phyloP scores from a whole-genome alignment of 2,113 vertebrate genomes.

The Shinisaurus crocodilurus region DNA sequence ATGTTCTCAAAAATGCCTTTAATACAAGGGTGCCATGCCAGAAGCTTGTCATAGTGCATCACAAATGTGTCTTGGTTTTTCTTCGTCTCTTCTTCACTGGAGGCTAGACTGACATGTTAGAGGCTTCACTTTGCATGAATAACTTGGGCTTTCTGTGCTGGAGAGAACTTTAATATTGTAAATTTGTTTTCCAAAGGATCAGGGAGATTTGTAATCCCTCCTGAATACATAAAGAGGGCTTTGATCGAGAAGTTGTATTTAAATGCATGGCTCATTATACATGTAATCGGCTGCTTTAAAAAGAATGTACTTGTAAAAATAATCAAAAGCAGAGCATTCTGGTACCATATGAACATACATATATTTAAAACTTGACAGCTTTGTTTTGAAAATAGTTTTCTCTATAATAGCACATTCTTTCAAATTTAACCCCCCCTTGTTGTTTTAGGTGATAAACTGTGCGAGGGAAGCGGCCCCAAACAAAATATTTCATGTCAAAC shows the following conservation, averaged over 20 bases:
- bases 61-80: slow-evolving; percentile 44
- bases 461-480: slow-evolving; percentile 11
- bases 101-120: slow-evolving; percentile 56
- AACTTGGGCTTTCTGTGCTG: slow-evolving; percentile 56
- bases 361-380: slow-evolving; percentile 42
- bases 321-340: slow-evolving; percentile 61
- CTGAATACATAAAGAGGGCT: slow-evolving; percentile 57
- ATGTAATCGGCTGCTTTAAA: slow-evolving; percentile 38
- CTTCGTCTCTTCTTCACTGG: slow-evolving; percentile 44
- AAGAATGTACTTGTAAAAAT: slow-evolving; percentile 57
- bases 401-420: slow-evolving; percentile 32
- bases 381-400: slow-evolving; percentile 52
- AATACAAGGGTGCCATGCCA: slow-evolving; percentile 48
- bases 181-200: slow-evolving; percentile 63
- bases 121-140: slow-evolving; percentile 52
- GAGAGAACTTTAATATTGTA: slow-evolving; percentile 61
- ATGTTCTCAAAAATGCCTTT: slow-evolving; percentile 44
- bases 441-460: slow-evolving; percentile 42
- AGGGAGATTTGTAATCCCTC: slow-evolving; percentile 47
- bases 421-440: background rate
- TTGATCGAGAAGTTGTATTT: slow-evolving; percentile 49
- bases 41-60: slow-evolving; percentile 54
- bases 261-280: slow-evolving; percentile 43
- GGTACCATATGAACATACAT: slow-evolving; percentile 43
- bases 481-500: slow-evolving; percentile 54